Evolutionary conservation across 1,140 invertebrate genomes (phyloP), one percentile per base, ranked within the genome.

Genomic region (Nebria ingens): DNA sequence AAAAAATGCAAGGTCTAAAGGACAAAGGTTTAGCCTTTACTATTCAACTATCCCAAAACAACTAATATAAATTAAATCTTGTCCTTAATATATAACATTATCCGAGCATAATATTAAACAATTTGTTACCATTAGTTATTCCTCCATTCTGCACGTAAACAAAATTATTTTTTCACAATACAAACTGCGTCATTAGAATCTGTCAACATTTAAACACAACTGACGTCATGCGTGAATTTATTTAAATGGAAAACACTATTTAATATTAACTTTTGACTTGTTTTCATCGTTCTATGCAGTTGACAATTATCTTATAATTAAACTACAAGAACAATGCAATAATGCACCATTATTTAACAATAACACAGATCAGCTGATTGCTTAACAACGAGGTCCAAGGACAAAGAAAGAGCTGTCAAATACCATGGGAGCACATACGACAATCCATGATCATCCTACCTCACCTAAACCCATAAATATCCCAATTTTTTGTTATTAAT

Each of bases 321-420:
- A 17, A 45, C 17, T 45, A 17, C 40, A 45, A 17, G 17, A 17
- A 45, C 40, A 11, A 17, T 45, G 9, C 40, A 17, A 45, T 45
- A 45, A 45, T 45, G 40, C 40, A 45, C 25, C 13, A n/a, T n/a
- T n/a, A n/a, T 9, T 45, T 45, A 45, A 45, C 40, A 45, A 45
- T 45, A 45, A 45, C 40, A 45, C 15, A 17, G 40, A 45, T 45
- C 40, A 45, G 40, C 40, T 45, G 40, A 45, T 45, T 45, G 40
- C 40, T 45, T 45, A 45, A 45, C 40, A 11, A 45, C 40, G 17
- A n/a, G n/a, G 9, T 45, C 40, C 40, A 45, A 45, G 40, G 40
- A 45, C 40, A 45, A 45, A 45, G 17, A 9, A 45, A 17, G 15
- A 4, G 25, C 25, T 29, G 25, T 29, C 25, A 29, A 29, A 29